A percentile compares a stretch with the other conserved stretches of the same genome.
These are phyloP conservation scores for Xanthostigma xanthostigma DNA, from an alignment of 2,888 invertebrate genomes.

Conservation along the genomic window DNA sequence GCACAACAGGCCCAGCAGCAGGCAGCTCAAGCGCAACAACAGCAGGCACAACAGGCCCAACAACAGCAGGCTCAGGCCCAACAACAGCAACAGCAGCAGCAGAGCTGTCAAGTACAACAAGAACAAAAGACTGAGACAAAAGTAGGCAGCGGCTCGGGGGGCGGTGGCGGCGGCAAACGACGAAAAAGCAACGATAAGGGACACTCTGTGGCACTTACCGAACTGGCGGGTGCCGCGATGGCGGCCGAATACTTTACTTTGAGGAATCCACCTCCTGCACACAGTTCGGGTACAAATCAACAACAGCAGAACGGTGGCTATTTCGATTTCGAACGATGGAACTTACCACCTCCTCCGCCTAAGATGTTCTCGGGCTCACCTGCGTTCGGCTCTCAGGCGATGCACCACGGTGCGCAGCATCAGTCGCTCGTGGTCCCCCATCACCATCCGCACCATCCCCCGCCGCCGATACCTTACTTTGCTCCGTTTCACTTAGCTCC, in stretches of 20 bases:
- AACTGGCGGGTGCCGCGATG: conserved; percentile 36
- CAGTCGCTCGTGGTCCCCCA: conserved; percentile 53
- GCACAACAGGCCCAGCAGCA: conserved; percentile 8
- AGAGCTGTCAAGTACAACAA: conserved; percentile 14
- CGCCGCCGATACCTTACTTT: conserved; percentile 54
- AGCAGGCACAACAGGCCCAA: conserved; percentile 20
- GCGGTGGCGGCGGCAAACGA: conserved; percentile 21
- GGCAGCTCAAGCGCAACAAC: conserved; percentile 8
- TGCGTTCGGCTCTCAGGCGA: conserved; percentile 41
- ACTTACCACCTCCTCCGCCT: conserved; percentile 49
- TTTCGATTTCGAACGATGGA: conserved; percentile 72
- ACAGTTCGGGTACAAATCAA: conserved; percentile 26
- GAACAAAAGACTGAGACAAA: conserved; percentile 17
- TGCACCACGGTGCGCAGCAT: conserved; percentile 43
- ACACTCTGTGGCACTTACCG: conserved; percentile 33
- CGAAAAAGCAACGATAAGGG: conserved; percentile 47
- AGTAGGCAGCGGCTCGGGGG: conserved; percentile 27
- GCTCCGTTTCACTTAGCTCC: conserved; percentile 60
- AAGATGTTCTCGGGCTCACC: conserved; percentile 51
- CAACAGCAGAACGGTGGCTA: conserved; percentile 46
- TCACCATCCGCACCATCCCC: conserved; percentile 40
- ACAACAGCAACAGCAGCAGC: conserved; percentile 20
- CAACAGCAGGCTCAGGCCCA: conserved; percentile 20
- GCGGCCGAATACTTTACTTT: conserved; percentile 25
- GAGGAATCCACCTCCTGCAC: conserved; percentile 54